These are phyloP conservation scores for Sabellastarte sp. DNA, from an alignment of 2,888 invertebrate species.

Conservation along the genomic window DNA sequence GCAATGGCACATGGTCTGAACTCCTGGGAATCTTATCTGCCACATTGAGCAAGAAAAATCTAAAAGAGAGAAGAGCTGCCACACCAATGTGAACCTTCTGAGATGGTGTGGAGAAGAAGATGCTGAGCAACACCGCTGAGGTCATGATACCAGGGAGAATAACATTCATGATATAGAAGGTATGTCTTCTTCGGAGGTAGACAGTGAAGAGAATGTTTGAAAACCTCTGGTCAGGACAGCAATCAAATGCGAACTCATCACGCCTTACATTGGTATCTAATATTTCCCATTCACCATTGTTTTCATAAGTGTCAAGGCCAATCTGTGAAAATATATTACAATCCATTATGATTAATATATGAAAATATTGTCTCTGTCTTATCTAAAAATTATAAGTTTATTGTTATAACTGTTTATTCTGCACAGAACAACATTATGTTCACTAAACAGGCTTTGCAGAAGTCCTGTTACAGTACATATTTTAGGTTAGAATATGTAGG, in stretches of 20 bases:
- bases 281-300: conserved; percentile 26
- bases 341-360: too few relatives aligned
- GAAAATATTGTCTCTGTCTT: too few relatives aligned
- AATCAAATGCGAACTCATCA: conserved; percentile 30
- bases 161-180: conserved; percentile 38
- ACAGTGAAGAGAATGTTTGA: conserved; percentile 28
- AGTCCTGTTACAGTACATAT: too few relatives aligned
- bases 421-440: too few relatives aligned
- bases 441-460: too few relatives aligned
- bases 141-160: conserved; percentile 34
- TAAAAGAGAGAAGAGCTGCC: conserved; percentile 32
- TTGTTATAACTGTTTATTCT: too few relatives aligned
- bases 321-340: conserved; percentile 5
- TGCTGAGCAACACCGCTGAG: conserved; percentile 31
- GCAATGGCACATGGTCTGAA: conserved; percentile 34
- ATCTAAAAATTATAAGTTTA: too few relatives aligned
- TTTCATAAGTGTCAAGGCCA: conserved; percentile 29
- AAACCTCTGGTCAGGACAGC: conserved; percentile 29
- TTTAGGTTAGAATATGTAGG: too few relatives aligned
- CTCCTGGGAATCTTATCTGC: conserved; percentile 35
- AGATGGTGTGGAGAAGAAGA: conserved; percentile 35
- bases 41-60: conserved; percentile 33
- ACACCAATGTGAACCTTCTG: conserved; percentile 34
- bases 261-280: conserved; percentile 21
- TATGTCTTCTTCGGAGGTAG: conserved; percentile 28